A percentile compares a stretch with the other conserved stretches of the same genome.
Conservation (phyloP, 1,140 invertebrate genomes). For the Caenorhabditis latens region DNA sequence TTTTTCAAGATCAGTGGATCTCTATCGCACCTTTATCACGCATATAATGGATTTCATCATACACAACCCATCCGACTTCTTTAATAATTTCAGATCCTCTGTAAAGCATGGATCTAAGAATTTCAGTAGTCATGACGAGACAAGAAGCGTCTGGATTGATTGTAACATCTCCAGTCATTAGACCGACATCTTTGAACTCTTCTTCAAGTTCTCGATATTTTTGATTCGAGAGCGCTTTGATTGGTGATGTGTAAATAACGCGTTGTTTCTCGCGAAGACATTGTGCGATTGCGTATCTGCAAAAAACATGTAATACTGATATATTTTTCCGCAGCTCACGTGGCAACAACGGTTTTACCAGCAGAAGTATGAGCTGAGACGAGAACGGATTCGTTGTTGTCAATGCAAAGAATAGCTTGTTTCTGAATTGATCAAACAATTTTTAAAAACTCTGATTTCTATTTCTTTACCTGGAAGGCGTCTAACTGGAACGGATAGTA, state of each 20-base stretch:
- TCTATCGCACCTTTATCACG: constrained; percentile 84
- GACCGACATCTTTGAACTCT: constrained; percentile 96
- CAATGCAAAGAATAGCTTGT: constrained; percentile 95
- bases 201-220: constrained; percentile 98
- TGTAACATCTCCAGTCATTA: constrained; percentile 97
- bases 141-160: constrained; percentile 97
- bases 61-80: constrained; percentile 99
- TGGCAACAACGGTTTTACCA: constrained; percentile 98
- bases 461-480: constrained; percentile 86
- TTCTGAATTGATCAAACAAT: constrained; percentile 85
- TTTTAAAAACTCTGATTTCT: not conserved
- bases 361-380: constrained; percentile 99
- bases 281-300: constrained; percentile 83
- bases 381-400: constrained; percentile 95
- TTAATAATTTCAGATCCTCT: constrained; percentile 95
- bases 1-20: not conserved
- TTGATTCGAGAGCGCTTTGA: constrained; percentile 99
- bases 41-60: constrained; percentile 99
- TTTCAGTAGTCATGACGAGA: constrained; percentile 99
- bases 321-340: constrained; percentile 83
- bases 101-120: constrained; percentile 98
- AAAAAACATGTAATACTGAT: constrained; percentile 57
- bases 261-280: constrained; percentile 85
- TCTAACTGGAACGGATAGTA: constrained; percentile 95
- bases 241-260: constrained; percentile 99